A percentile compares a stretch with the other conserved stretches of the same genome.
These are phyloP conservation scores for Clupea harengus DNA, from an alignment of 2,113 vertebrate genomes.

Conservation along the genomic window DNA sequence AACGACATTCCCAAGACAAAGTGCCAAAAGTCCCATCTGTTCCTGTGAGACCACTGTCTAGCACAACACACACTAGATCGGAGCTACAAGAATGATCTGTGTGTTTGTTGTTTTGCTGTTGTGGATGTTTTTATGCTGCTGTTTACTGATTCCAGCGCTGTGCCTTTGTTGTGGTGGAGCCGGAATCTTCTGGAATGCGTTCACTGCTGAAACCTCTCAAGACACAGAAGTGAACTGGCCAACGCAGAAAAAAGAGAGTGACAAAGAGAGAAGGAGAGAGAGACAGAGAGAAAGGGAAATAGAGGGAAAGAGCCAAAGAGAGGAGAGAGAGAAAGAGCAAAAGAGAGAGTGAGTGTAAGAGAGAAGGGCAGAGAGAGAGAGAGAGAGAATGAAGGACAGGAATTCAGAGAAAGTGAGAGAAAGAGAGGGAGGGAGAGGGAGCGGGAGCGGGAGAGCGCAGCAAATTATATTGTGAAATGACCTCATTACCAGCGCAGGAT, in stretches of 20 bases:
- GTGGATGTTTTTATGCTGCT: background rate
- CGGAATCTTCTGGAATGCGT: conserved; percentile 32
- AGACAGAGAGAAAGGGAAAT: background rate
- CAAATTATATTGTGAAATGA: conserved; percentile 75
- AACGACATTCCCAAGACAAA: too few relatives aligned
- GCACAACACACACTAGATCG: background rate
- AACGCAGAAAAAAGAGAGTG: conserved; percentile 27
- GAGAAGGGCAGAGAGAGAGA: background rate
- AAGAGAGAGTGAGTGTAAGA: conserved; percentile 26
- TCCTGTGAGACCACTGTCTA: too few relatives aligned
- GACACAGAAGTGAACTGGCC: conserved; percentile 65
- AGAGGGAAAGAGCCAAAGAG: background rate
- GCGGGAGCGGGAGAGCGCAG: conserved; percentile 27
- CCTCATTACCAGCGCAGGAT: conserved; percentile 76
- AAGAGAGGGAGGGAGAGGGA: conserved; percentile 26
- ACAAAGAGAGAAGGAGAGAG: background rate
- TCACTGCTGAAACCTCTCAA: conserved; percentile 56
- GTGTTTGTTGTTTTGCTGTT: background rate
- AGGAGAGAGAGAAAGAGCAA: background rate
- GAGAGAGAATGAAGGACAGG: conserved; percentile 28
- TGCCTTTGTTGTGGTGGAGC: background rate
- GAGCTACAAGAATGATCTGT: background rate
- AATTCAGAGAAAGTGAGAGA: conserved; percentile 4
- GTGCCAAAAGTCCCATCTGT: too few relatives aligned
- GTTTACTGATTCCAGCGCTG: background rate